These are phyloP conservation scores for Pterophyllum scalare DNA, from an alignment of 2,113 vertebrate genomes.

Conservation along the genomic window DNA sequence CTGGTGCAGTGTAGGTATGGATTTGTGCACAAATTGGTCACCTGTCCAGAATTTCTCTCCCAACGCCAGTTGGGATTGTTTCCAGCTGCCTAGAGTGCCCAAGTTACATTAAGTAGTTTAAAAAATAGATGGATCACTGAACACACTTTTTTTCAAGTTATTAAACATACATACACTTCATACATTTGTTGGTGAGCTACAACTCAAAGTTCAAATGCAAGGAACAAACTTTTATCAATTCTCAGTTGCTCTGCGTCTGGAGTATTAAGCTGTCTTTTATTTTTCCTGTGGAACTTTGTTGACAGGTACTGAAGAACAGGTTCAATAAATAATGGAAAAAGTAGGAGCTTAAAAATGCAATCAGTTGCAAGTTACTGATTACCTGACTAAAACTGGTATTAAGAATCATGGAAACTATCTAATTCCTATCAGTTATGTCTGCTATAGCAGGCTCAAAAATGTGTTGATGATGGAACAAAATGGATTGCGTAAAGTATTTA, in stretches of 20 bases:
- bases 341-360: constrained; percentile 16
- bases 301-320: constrained; percentile 38
- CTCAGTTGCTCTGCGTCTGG: neutral
- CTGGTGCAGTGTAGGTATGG: neutral
- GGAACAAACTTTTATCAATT: neutral
- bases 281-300: constrained; percentile 28
- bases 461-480: neutral
- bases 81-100: neutral
- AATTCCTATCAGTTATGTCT: neutral
- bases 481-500: neutral
- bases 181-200: neutral
- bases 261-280: neutral
- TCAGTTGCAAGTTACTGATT: constrained; percentile 30
- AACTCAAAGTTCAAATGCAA: neutral
- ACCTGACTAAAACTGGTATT: constrained; percentile 31
- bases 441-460: neutral
- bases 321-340: constrained; percentile 49
- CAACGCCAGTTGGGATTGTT: neutral
- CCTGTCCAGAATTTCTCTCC: neutral
- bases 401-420: neutral
- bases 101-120: neutral
- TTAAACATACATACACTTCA: neutral
- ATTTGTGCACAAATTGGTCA: neutral
- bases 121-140: neutral
- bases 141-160: neutral